These are phyloP conservation scores for Pardosa pseudoannulata DNA, from an alignment of 2,888 invertebrate genomes.

Conservation along the genomic window DNA sequence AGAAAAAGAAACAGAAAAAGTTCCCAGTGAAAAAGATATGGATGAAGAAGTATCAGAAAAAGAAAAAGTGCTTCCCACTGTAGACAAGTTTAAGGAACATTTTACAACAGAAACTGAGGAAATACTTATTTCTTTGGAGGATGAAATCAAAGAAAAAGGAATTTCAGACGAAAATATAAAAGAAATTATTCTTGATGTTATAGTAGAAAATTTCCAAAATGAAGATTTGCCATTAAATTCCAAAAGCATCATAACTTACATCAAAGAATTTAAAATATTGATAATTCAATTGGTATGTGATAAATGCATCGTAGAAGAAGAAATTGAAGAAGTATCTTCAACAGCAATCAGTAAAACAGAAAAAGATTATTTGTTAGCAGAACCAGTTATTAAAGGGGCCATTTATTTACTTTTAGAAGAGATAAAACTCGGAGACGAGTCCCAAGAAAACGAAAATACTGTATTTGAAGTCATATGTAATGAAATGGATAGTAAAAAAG, in stretches of 20 bases:
- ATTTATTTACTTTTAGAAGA: slow-evolving; percentile 5
- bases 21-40: neutral
- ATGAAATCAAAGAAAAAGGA: neutral
- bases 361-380: too few species aligned
- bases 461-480: slow-evolving; percentile 6
- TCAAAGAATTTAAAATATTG: neutral
- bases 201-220: neutral
- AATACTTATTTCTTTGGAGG: neutral
- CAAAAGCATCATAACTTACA: neutral
- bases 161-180: neutral
- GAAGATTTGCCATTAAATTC: neutral
- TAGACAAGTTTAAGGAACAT: neutral
- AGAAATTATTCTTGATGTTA: slow-evolving; percentile 7
- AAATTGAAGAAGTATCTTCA: neutral
- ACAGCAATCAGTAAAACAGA: neutral
- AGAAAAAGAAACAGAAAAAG: neutral
- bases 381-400: neutral
- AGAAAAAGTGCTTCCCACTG: neutral
- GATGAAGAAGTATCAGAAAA: neutral
- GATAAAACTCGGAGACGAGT: neutral
- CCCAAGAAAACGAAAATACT: slow-evolving; percentile 20
- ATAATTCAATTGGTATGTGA: neutral
- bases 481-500: slow-evolving; percentile 23
- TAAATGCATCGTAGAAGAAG: neutral
- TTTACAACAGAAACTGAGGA: neutral